Base-by-base conservation (phyloP, 1,140 invertebrate species). In the Diorhabda elongata region DNA sequence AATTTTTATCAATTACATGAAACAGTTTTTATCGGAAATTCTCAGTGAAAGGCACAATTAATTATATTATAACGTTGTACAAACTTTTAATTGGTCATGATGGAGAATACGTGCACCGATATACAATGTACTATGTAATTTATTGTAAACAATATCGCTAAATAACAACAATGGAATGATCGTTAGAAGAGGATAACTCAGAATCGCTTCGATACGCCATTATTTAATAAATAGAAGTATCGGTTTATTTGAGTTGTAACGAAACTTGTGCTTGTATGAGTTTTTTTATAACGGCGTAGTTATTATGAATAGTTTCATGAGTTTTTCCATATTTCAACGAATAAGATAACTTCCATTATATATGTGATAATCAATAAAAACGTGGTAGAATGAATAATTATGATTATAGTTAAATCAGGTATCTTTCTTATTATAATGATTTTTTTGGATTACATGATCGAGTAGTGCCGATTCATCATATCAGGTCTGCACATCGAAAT, bases 121-220 rank as follows among this genome's bases (percentile, higher is more conserved):
- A 75, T 69, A 77, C 75, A 77, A 75, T 75, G 74, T 71, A 73
- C 71, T 68, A 58, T 74, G 74, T 69, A 77, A 77, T 77, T 77
- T 77, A 77, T 77, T 74, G 74, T 71, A 75, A 77, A 75, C 75
- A 77, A 77, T 77, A 77, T 75, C 69, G 74, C 67, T 74, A 77
- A 74, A 74, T 75, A 74, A 75, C 74, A 74, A 75, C 74, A 74
- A 77, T 75, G 71, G 64, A 66, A 67, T 60, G 65, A 67, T 67
- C 65, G 65, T 67, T 67, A 67, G 65, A 67, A 42, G 57, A 60
- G 65, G 65, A 67, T 67, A 67, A 67, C 57, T 52, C 47, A 52
- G 47, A 6, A 52, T 52, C 6, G 47, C 47, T 52, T 52, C 6
- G 47, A 52, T 52, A 52, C n/a, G 47, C 47, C 47, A 52, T 52